A percentile compares a stretch with the other conserved stretches of the same genome.
These are phyloP conservation scores for Varanus komodoensis DNA, from an alignment of 2,113 vertebrate genomes.

Conservation along the genomic window DNA sequence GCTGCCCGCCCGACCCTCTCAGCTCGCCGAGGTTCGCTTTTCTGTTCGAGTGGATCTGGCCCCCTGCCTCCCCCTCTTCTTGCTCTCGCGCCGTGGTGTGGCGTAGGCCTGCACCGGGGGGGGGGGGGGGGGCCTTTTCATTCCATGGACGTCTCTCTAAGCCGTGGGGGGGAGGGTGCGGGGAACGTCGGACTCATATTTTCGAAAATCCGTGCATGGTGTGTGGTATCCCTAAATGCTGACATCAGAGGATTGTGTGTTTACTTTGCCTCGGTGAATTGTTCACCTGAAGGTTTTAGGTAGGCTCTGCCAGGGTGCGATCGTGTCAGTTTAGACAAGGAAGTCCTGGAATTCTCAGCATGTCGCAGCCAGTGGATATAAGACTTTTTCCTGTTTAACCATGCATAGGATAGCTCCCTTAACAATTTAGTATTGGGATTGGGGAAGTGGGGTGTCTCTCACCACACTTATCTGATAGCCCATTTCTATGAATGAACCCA, in stretches of 20 bases:
- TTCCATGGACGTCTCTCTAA: background rate
- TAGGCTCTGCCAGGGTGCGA: background rate
- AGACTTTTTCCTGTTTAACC: background rate
- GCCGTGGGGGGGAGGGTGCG: background rate
- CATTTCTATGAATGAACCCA: background rate
- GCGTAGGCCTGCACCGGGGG: background rate
- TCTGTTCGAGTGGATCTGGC: background rate
- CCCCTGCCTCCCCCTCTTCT: too few relatives aligned
- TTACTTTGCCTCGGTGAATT: background rate
- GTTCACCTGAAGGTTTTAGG: background rate
- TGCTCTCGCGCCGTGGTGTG: background rate
- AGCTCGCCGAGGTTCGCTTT: background rate
- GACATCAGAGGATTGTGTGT: background rate
- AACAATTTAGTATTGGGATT: background rate
- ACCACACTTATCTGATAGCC: background rate
- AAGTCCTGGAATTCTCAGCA: too few relatives aligned
- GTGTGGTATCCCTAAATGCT: background rate
- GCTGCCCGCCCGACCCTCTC: background rate
- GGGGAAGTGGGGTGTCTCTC: background rate
- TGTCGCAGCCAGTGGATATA: background rate
- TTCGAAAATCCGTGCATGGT: background rate
- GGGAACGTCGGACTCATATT: background rate
- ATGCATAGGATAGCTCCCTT: too few relatives aligned
- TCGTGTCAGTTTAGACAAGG: too few relatives aligned
- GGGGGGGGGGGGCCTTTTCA: background rate